phyloP scores from a whole-genome alignment of 2,888 invertebrate genomes.

The Hirtodrosophila trivittata region DNA sequence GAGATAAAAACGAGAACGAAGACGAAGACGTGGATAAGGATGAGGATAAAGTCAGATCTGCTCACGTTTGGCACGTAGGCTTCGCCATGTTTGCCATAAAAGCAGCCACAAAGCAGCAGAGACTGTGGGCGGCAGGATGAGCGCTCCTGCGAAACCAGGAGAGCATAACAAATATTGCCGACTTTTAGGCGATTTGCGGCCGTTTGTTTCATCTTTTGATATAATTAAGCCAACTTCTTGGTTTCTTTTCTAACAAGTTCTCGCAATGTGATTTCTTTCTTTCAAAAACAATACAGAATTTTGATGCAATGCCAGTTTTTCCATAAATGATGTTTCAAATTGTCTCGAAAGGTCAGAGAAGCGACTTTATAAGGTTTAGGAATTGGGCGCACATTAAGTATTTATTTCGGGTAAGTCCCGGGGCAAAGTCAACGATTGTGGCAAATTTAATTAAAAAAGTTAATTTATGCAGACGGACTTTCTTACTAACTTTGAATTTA shows the following conservation, averaged over 20 bases:
- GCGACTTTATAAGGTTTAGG: no score
- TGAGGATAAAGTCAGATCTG: conserved; percentile 20
- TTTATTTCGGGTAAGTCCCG: conserved; percentile 18
- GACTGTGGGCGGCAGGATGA: neutral
- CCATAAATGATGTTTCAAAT: neutral
- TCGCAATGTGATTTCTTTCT: neutral
- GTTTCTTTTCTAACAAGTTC: neutral
- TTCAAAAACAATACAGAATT: neutral
- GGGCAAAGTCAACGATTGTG: conserved; percentile 8
- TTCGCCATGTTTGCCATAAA: conserved; percentile 53
- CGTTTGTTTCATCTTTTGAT: conserved; percentile 21
- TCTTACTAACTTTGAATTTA: conserved; percentile 2
- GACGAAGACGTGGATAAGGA: conserved; percentile 8
- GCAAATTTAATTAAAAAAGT: conserved; percentile 70
- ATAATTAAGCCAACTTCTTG: conserved; percentile 49
- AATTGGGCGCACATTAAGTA: conserved; percentile 40
- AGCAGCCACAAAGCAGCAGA: conserved; percentile 11
- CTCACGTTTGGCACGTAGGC: conserved; percentile 45
- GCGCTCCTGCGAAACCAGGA: neutral
- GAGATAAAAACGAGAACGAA: conserved; percentile 19
- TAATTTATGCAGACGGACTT: conserved; percentile 46
- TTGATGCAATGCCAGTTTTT: neutral
- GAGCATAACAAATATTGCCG: conserved; percentile 45
- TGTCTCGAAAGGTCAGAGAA: neutral
- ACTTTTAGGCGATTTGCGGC: conserved; percentile 39